These are phyloP conservation scores for Gibbula magus DNA, from an alignment of 2,888 invertebrate species.

Conservation along the genomic window DNA sequence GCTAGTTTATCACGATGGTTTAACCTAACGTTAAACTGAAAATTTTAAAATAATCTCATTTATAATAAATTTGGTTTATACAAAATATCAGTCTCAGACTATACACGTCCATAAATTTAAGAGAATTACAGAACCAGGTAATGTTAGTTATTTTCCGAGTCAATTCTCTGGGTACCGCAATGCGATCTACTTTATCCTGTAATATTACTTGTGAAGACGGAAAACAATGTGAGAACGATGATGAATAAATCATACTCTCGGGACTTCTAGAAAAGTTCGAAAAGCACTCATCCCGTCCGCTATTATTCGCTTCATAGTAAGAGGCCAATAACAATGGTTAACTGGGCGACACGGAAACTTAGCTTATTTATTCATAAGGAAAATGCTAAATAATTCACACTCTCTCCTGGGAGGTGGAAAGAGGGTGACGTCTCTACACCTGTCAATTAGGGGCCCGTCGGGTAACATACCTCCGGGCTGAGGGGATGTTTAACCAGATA, in stretches of 20 bases:
- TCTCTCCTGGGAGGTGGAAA: background rate
- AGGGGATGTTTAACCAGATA: no score
- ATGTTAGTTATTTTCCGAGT: no score
- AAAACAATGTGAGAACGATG: background rate
- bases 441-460: background rate
- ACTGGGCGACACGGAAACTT: background rate
- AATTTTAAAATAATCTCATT: background rate
- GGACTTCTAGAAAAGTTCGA: background rate
- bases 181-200: background rate
- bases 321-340: background rate
- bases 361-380: constrained; percentile 17
- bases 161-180: background rate
- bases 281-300: background rate
- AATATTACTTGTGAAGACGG: background rate
- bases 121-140: no score
- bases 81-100: no score
- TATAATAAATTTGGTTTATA: no score
- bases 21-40: background rate
- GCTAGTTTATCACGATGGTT: no score
- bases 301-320: constrained; percentile 1
- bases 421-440: background rate
- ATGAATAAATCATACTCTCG: background rate
- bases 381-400: constrained; percentile 10
- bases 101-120: no score
- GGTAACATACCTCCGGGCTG: no score